Evolutionary conservation across 2,888 invertebrate genomes (phyloP).

Genomic region (Drosophila antonietae): DNA sequence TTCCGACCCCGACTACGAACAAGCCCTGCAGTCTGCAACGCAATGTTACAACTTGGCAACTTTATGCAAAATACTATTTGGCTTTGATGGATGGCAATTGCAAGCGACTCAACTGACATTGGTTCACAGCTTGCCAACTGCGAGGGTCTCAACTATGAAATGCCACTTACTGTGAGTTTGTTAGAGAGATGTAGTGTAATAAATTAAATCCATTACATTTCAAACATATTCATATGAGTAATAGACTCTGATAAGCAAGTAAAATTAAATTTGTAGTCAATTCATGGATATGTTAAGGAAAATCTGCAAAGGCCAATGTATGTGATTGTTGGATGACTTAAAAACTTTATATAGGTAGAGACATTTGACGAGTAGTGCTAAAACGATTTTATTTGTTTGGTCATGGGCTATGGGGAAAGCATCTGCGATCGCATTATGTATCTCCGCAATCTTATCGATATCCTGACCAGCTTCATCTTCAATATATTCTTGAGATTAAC

Average conservation of each 20-base stretch:
- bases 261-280: too few species aligned
- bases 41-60: constrained; percentile 62
- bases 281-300: too few species aligned
- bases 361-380: too few species aligned
- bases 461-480: too few species aligned
- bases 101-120: constrained; percentile 39
- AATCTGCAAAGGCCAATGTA: too few species aligned
- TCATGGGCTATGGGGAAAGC: too few species aligned
- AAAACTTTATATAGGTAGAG: too few species aligned
- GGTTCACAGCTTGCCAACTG: constrained; percentile 8
- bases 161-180: constrained; percentile 57
- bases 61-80: constrained; percentile 69
- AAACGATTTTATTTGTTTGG: too few species aligned
- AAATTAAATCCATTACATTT: background rate
- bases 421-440: too few species aligned
- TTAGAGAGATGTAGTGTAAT: background rate
- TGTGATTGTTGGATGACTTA: too few species aligned
- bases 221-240: background rate
- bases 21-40: constrained; percentile 59
- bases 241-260: background rate
- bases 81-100: constrained; percentile 64
- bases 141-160: constrained; percentile 9
- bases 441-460: too few species aligned
- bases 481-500: too few species aligned
- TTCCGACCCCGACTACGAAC: constrained; percentile 24